Conservation (phyloP, 1,140 invertebrate genomes). For the Drusus annulatus region DNA sequence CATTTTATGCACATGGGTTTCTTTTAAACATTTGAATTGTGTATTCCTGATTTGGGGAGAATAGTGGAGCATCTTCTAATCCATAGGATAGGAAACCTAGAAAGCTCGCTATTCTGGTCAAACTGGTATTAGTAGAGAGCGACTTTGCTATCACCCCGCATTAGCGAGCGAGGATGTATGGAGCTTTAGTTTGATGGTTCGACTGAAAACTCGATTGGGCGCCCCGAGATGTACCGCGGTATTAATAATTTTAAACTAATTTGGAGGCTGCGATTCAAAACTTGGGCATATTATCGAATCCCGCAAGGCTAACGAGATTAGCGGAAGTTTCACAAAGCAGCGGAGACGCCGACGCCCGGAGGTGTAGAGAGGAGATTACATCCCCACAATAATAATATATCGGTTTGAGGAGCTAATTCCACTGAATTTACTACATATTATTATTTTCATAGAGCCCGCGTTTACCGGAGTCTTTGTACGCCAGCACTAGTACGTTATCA, state of each 20-base stretch:
- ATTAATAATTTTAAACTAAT: conserved; percentile 59
- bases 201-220: conserved; percentile 33
- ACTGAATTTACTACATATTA: background rate
- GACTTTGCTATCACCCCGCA: background rate
- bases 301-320: conserved; percentile 52
- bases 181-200: conserved; percentile 2
- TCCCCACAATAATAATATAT: background rate
- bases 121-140: no score
- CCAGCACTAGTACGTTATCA: background rate
- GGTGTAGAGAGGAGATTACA: conserved; percentile 51
- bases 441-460: background rate
- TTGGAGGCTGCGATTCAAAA: conserved; percentile 49
- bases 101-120: no score
- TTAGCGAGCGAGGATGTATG: background rate
- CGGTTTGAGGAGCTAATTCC: background rate
- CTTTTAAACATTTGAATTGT: no score
- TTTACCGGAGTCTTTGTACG: background rate
- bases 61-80: no score
- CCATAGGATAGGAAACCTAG: no score
- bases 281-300: conserved; percentile 56
- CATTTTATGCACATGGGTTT: no score
- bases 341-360: conserved; percentile 24
- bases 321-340: conserved; percentile 44
- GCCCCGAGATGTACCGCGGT: conserved; percentile 15
- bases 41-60: no score